Evolutionary conservation across 2,113 vertebrate genomes (phyloP), one percentile per base, ranked within the genome.

Genomic region (Spermophilus dauricus): DNA sequence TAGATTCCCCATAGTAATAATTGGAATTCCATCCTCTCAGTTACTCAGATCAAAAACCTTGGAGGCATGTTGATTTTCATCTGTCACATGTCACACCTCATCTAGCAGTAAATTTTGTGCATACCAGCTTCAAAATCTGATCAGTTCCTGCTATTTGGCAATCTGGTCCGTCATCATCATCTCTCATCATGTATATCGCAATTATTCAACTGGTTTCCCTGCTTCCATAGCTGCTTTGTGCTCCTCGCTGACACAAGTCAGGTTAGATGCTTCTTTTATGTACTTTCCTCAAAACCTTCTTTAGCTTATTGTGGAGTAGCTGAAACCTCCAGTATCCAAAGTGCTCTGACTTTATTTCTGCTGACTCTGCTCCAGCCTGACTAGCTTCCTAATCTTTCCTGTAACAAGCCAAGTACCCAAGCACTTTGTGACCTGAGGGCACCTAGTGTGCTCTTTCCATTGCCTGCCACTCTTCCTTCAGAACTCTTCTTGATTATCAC

Each of bases 181-280:
- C 65, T 86, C 24, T 53, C 24, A 2, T 70, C 24, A 1, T 58
- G 22, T 53, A 24, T 32, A 28, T 37, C 3, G 2, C 16, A 67
- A 18, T 11, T n/a, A 14, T 24, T 11, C 37, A 8, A 3, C 7
- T 22, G 3, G 17, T 42, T 16, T 65, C 61, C 45, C 42, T 24
- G 2, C 53, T 83, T 80, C 56, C 39, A 3, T 4, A 37, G n/a
- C 72, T 78, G 45, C 48, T 42, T 58, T 76, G 16, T 70, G 14
- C 16, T 92, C 22, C 30, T 1, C 4, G 48, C 1, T 45, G n/a
- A 34, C 1, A 0, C 10, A 58, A 1, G 17, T 30, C 28, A 39
- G n/a, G 16, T 7, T 9, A 61, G 9, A 4, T 48, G 18, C 1
- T 8, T n/a, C 30, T 75, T 4, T 22, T n/a, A 16, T 20, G 12